Base-by-base conservation (phyloP, 2,113 vertebrate species). In the Bufo bufo region DNA sequence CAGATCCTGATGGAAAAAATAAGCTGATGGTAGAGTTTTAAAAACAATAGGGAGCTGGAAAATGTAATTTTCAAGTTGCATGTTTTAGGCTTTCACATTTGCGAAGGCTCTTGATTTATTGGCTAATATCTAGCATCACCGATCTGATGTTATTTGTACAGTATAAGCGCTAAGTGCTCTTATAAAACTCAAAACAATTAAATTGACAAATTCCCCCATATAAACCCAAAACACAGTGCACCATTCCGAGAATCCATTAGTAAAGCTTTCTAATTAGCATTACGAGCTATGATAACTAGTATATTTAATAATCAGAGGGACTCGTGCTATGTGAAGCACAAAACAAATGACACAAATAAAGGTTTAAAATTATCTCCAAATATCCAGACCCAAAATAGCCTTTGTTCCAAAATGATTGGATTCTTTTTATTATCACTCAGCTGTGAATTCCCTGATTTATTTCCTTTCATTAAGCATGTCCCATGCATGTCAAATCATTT, bases 181-280 rank as follows among this genome's bases (percentile, higher is more conserved):
- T 50, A 61, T 77, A 77, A 75, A 77, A 85, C 17, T 49, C 12
- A 43, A 49, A 85, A 63, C 17, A 77, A 77, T 77, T 63, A 75
- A 43, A 75, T n/a, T 85, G 69, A 75, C 66, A 61, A 85, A 85
- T 85, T 23, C 72, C 50, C 43, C 58, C 54, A 59, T 74, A 85
- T 85, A 59, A 85, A 56, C 69, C 81, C 54, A 45, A 77, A 20
- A 77, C 63, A 49, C 58, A 85, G 43, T 45, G 66, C 59, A 47
- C 54, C n/a, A 77, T 77, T 61, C 72, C 74, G 65, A 84, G 82
- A 84, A 84, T 49, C 61, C 61, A 84, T 84, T 84, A 84, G 45
- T 52, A 71, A 52, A 72, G 17, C 19, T 66, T 83, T 66, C 81
- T 69, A 66, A 83, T 83, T 50, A 66, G 61, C 59, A 23, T 66